These are phyloP conservation scores for Chionis minor DNA, from an alignment of 2,113 vertebrate species.

Conservation along the genomic window DNA sequence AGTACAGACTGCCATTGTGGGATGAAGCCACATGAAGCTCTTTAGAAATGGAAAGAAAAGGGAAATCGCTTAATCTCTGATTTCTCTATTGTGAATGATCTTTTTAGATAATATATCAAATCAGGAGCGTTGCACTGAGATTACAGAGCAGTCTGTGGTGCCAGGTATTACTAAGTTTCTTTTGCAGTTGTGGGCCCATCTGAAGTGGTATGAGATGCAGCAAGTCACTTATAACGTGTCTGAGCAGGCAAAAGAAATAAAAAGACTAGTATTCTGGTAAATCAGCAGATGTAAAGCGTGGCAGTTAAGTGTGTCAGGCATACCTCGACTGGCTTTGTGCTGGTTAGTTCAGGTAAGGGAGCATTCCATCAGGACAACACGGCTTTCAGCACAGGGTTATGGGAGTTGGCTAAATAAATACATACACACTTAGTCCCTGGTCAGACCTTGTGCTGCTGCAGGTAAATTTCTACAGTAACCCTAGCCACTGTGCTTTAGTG, in stretches of 20 bases:
- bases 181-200: neutral
- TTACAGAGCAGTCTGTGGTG: neutral
- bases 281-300: neutral
- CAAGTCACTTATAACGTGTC: neutral
- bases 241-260: neutral
- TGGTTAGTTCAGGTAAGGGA: neutral
- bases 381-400: neutral
- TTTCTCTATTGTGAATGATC: neutral
- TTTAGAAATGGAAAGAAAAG: neutral
- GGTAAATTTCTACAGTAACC: neutral
- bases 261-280: neutral
- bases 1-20: neutral
- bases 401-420: neutral
- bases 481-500: neutral
- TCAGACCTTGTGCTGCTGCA: neutral
- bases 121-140: neutral
- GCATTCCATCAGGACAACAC: neutral
- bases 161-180: neutral
- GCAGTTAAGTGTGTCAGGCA: neutral
- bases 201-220: neutral
- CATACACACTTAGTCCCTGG: accelerated
- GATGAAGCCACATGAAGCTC: neutral
- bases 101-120: neutral
- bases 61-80: neutral
- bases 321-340: neutral